Evolutionary conservation across 2,888 invertebrate species (phyloP).

Genomic region (Leuctra nigra): DNA sequence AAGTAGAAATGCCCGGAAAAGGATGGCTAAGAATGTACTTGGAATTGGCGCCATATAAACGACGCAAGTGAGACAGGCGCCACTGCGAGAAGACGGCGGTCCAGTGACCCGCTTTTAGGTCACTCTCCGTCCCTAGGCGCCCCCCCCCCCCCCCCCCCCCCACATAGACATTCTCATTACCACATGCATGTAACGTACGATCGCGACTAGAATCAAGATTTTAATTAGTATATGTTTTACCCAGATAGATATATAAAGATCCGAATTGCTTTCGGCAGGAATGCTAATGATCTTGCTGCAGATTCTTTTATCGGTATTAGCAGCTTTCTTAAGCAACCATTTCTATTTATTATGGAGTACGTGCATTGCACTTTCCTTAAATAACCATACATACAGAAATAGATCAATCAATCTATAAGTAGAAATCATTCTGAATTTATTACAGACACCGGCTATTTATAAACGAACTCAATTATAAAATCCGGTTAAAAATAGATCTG

Average conservation of each 20-base stretch:
- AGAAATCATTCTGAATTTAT: conserved; percentile 13
- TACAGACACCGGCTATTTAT: too few species aligned
- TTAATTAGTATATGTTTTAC: too few species aligned
- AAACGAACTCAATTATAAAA: too few species aligned
- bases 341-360: neutral
- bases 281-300: neutral
- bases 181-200: too few species aligned
- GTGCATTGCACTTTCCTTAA: conserved; percentile 8
- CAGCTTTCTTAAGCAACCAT: neutral
- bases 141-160: too few species aligned
- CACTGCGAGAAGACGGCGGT: neutral
- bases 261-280: neutral
- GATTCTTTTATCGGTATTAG: too few species aligned
- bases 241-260: too few species aligned
- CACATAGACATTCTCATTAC: too few species aligned
- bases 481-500: neutral
- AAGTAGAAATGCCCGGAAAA: conserved; percentile 16
- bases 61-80: neutral
- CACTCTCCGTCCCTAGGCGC: too few species aligned
- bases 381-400: neutral
- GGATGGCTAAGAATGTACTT: neutral
- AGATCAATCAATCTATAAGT: conserved; percentile 1
- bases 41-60: neutral
- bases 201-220: too few species aligned
- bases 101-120: conserved; percentile 8